Evolutionary conservation across 2,797 vertebrate genomes (phyloP).

Genomic region (Phoebastria nigripes): DNA sequence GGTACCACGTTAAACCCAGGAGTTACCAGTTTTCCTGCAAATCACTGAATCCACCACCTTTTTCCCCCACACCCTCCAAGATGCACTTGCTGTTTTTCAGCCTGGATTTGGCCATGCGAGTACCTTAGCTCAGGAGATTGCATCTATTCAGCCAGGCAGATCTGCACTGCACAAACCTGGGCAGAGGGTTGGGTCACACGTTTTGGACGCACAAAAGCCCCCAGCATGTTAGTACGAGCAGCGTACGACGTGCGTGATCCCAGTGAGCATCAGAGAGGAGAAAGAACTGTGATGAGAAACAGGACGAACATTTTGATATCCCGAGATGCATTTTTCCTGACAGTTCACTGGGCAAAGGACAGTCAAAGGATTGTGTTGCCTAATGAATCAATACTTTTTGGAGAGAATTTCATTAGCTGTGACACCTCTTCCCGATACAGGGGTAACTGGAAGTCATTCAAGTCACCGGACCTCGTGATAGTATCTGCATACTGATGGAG

Average conservation of each 20-base stretch:
- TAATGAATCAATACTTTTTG: slow-evolving; percentile 68
- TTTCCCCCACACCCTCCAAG: neutral
- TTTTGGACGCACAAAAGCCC: neutral
- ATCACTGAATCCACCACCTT: neutral
- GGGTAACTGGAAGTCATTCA: slow-evolving; percentile 69
- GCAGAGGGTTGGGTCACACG: neutral
- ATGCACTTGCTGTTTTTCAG: neutral
- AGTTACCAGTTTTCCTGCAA: neutral
- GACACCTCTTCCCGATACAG: slow-evolving; percentile 56
- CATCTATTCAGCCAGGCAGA: neutral
- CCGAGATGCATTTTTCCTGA: slow-evolving; percentile 40
- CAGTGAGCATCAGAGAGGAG: neutral
- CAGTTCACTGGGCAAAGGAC: slow-evolving; percentile 45
- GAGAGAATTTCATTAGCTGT: slow-evolving; percentile 73
- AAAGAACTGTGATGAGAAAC: slow-evolving; percentile 17
- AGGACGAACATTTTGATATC: slow-evolving; percentile 27
- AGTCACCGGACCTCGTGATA: slow-evolving; percentile 54
- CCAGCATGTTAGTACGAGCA: accelerated
- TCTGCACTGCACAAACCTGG: neutral
- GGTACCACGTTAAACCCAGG: neutral
- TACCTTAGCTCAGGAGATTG: neutral
- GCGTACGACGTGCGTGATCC: accelerated
- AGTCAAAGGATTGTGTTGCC: slow-evolving; percentile 60
- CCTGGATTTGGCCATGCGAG: neutral
- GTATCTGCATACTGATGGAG: slow-evolving; percentile 52